Evolutionary conservation across 2,888 invertebrate genomes (phyloP), one percentile per base, ranked within the genome.

Genomic region (Rhorus exstirpatorius): DNA sequence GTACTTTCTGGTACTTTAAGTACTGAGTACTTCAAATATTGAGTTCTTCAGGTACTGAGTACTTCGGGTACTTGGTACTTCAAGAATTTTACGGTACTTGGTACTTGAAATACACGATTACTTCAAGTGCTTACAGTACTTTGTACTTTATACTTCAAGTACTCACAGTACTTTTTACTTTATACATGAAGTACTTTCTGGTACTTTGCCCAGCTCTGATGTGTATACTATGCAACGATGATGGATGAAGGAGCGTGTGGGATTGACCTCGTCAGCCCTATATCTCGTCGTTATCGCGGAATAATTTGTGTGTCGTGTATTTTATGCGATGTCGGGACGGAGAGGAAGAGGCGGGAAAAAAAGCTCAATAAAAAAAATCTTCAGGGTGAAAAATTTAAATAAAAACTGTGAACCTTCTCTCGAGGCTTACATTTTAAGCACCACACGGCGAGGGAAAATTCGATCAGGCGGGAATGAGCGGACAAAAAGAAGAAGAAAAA

Each of bases 401-500:
- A 68, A 26, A 49, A 61, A 44, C 6, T 31, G 55, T 14, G 46
- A 74, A 72, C 8, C 38, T 4, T 55, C 80, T 41, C 51, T 21
- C 53, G 67, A 26, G 44, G 61, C 3, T 14, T 49, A 53, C 51
- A 35, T 74, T 68, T 44, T 38, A 49, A 60, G 53, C 55, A 46
- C 41, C 35, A 38, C 71, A 65, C 7, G 10, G 38, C 2, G 55
- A 63, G 58, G n/a, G 41, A 72, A 72, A 26, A 12, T 41, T 63
- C 44, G 71, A 71, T 71, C 58, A 58, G 19, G n/a, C n/a, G 38
- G 44, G 55, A 72, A 55, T 63, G 19, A 26, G 44, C 26, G 19
- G 38, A 76, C 71, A 38, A 77, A 74, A 75, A 21, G 55, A 46
- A 70, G 74, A 68, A 60, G 35, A 78, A n/a, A n/a, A n/a, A n/a